Base-by-base conservation (phyloP, 2,113 vertebrate genomes). In the Ctenodactylus gundi region DNA sequence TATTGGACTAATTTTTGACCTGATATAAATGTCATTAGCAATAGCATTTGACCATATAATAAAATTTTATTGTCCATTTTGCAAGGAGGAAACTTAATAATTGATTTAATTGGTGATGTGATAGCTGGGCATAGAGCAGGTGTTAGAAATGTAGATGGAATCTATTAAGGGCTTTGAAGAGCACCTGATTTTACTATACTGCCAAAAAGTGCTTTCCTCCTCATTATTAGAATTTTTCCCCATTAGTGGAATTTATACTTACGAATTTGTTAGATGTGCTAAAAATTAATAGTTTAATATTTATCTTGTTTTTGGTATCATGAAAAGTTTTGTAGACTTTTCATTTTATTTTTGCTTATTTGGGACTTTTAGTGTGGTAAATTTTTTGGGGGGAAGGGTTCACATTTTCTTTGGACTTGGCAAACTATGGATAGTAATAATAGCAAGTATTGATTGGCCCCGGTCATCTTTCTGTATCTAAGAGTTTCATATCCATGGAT, bases 21-120 rank as follows among this genome's bases (percentile, higher is more conserved):
- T 76, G 62, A 41, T 72, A 76, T 91, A 88, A 91, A 60, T 94
- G 65, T 82, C 21, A n/a, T 46, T 64, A 94, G 53, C 25, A 64
- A 36, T 25, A 87, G n/a, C 44, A 88, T 84, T 89, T 92, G 70
- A 55, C 46, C 65, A 81, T 64, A 53, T 25, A 57, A 92, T 90
- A 73, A 92, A 68, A 4, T 85, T 70, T 85, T 94, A 65, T 41
- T 92, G 21, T 49, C 65, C 44, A 65, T 80, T 93, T 94, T 93
- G 7, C 23, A 70, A 93, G 39, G 18, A 75, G 70, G 57, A 53
- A 64, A 41, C 72, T 75, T 87, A 64, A 67, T 76, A 73, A 58
- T 60, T 84, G 64, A 84, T 77, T 9, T 84, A 76, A 72, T 39
- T 84, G 41, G 58, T 84, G 23, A 27, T 49, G 34, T 25, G 21